Evolutionary conservation across 2,797 vertebrate species (phyloP), one percentile per base, ranked within the genome.

Genomic region (Etheostoma perlongum): DNA sequence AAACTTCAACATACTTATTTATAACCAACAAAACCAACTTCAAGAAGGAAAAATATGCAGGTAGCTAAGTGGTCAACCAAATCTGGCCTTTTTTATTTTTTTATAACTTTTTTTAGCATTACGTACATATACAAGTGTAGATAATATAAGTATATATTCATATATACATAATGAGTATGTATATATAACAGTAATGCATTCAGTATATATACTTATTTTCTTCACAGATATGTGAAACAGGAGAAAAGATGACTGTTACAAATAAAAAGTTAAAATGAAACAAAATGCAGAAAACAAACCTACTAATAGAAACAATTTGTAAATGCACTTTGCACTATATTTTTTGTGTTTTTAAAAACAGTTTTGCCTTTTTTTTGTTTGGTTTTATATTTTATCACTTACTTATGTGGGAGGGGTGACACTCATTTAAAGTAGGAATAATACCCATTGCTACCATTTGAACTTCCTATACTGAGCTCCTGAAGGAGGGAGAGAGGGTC

Each of bases 401-500:
- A 85, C 61, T 80, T 59, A 82, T 54, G 30, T 61, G 30, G 59
- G 81, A 80, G 60, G 78, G 67, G 74, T 36, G 85, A 88, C 73
- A 94, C 93, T 98, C 95, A 99, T 96, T 99, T 98, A 96, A 99
- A 99, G 95, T 99, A 99, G 87, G 98, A 99, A 93, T 99, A 99
- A 95, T 99, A 99, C 94, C 98, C 98, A 83, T 99, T 99, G 96
- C 97, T 98, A 97, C 97, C 97, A 70, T 98, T 97, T 90, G 98
- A 97, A 95, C 98, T 98, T 93, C 98, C 97, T 95, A 99, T 97
- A 94, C 97, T 99, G 91, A 99, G 97, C 95, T 99, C 96, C 93
- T 99, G 98, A 88, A 99, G 97, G 91, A 99, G 96, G 90, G 98
- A 97, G 84, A 99, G 94, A 40, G 98, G 98, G 93, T 99, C 97